Evolutionary conservation across 2,888 invertebrate species (phyloP).

Genomic region (Sericinus montela): DNA sequence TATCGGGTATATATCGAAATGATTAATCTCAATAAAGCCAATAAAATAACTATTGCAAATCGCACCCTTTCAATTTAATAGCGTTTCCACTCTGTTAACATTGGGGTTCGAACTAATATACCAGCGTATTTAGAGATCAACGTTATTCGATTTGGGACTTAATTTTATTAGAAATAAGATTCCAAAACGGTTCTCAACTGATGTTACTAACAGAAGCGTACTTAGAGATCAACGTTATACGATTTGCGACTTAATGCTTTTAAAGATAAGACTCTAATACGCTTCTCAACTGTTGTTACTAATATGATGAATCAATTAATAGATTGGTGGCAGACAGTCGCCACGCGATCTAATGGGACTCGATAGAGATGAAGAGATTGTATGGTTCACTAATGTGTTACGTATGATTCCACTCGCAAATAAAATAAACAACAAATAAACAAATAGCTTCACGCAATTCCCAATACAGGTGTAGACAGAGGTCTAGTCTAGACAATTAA

Average conservation of each 20-base stretch:
- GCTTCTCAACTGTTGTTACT: slow-evolving; percentile 22
- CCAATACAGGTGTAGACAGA: too few relatives aligned
- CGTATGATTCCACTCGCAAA: too few relatives aligned
- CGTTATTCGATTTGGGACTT: slow-evolving; percentile 2
- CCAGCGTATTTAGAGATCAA: slow-evolving; percentile 10
- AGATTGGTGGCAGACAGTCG: slow-evolving; percentile 48
- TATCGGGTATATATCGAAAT: slow-evolving; percentile 27
- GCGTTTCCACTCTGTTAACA: slow-evolving; percentile 44
- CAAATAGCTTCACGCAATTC: too few relatives aligned
- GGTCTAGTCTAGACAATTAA: too few relatives aligned
- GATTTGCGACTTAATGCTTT: slow-evolving; percentile 15
- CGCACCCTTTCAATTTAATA: slow-evolving; percentile 66
- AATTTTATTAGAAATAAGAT: slow-evolving; percentile 22
- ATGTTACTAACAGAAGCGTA: slow-evolving; percentile 2
- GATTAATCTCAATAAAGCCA: slow-evolving; percentile 63
- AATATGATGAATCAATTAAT: slow-evolving; percentile 69
- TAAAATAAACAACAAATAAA: too few relatives aligned
- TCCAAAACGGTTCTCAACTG: slow-evolving; percentile 9
- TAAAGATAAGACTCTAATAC: slow-evolving; percentile 19
- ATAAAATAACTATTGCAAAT: slow-evolving; percentile 72
- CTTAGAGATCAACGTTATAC: background rate
- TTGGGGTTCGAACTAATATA: slow-evolving; percentile 26
- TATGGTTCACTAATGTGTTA: background rate
- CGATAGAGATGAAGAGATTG: slow-evolving; percentile 10
- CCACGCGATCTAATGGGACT: slow-evolving; percentile 15